Evolutionary conservation across 1,140 invertebrate species (phyloP), one percentile per base, ranked within the genome.

Genomic region (Rhopalosiphum maidis): DNA sequence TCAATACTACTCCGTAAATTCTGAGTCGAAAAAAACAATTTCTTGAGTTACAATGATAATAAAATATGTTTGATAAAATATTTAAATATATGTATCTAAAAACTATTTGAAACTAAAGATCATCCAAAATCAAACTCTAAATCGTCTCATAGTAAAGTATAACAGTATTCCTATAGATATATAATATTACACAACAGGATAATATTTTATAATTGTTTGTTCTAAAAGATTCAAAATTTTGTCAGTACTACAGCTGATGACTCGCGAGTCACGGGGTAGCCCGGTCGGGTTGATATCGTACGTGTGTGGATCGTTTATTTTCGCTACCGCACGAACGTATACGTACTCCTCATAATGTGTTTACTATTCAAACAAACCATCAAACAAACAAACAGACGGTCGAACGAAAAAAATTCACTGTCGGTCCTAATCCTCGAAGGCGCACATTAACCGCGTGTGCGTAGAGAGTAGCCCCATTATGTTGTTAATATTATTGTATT

Each of bases 371-470:
- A 77, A 77, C 82, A 83, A 37, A 35, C 82, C 82, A 3, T 87
- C 85, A 18, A n/a, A 30, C 23, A n/a, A 30, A 18, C 85, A 85
- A 85, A 85, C 41, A 43, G 23, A 46, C 43, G 41, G 5, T n/a
- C 60, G 41, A 30, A 46, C 54, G 30, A 90, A 90, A 88, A 90
- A 91, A 77, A 46, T 43, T 30, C 23, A 37, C 21, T 25, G 55
- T 6, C 30, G 18, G 41, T 91, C 54, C 60, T 91, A 91, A 91
- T 91, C 90, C 90, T 91, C 90, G 90, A n/a, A 22, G 41, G 37
- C 23, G 55, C 90, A 77, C 90, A 77, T 77, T 91, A 46, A 68
- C 90, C 90, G 90, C 60, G 90, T 91, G 54, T 77, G 55, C 60
- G 37, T 30, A 37, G 5, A 37, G 35, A 41, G 89, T 90, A 90